Evolutionary conservation across 2,888 invertebrate species (phyloP).

Genomic region (Polydrusus tereticollis): DNA sequence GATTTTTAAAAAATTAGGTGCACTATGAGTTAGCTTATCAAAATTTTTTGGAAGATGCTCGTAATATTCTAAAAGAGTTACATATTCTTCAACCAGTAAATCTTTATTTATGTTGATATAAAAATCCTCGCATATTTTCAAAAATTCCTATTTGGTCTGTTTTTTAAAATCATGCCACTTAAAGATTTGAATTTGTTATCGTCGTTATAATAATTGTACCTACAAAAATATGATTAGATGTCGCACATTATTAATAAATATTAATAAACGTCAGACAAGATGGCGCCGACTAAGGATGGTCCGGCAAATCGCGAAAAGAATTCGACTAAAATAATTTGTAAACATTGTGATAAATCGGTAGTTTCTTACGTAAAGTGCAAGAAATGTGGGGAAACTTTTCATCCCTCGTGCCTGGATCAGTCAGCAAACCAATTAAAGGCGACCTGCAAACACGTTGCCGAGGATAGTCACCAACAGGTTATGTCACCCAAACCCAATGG

Average conservation of each 20-base stretch:
- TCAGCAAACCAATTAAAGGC: background rate
- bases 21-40: background rate
- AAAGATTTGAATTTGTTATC: background rate
- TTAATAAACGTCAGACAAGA: background rate
- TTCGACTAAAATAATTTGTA: background rate
- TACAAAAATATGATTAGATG: background rate
- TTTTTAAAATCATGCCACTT: background rate
- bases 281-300: background rate
- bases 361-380: background rate
- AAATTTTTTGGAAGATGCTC: background rate
- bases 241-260: background rate
- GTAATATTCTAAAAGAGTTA: background rate
- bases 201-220: background rate
- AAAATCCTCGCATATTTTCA: conserved; percentile 1
- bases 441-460: background rate
- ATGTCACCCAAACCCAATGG: background rate
- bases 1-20: background rate
- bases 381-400: background rate
- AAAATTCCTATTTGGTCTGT: background rate
- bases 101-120: background rate
- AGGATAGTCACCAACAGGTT: background rate
- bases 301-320: background rate
- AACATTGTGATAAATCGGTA: background rate
- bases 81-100: background rate
- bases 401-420: background rate